Conservation (phyloP, 2,888 invertebrate genomes). For the Eilema griseolum region DNA sequence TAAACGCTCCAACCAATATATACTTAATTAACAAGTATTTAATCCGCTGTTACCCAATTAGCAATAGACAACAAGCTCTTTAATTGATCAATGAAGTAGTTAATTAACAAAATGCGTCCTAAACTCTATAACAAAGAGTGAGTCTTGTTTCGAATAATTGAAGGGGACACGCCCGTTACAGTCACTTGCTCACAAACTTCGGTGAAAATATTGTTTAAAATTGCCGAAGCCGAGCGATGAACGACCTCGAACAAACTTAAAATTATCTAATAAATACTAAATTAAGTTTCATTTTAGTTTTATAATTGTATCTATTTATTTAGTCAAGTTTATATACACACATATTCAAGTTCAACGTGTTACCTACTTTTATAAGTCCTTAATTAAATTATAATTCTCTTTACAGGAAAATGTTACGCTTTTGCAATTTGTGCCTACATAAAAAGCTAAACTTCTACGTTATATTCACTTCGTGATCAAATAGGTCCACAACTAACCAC, state of each 20-base stretch:
- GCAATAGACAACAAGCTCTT: slow-evolving; percentile 18
- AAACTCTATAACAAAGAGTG: slow-evolving; percentile 55
- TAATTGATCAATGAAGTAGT: slow-evolving; percentile 36
- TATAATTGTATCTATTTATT: not conserved
- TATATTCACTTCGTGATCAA: too few species aligned
- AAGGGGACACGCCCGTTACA: slow-evolving; percentile 65
- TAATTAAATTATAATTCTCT: too few species aligned
- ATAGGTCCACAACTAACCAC: too few species aligned
- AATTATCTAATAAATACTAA: slow-evolving; percentile 41
- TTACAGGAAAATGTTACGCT: too few species aligned
- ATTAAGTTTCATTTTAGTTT: slow-evolving; percentile 13
- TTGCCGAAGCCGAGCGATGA: slow-evolving; percentile 33
- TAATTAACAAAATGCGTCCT: slow-evolving; percentile 46
- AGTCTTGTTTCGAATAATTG: slow-evolving; percentile 66
- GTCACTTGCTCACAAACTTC: slow-evolving; percentile 62
- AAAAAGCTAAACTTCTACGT: too few species aligned
- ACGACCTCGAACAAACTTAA: slow-evolving; percentile 41
- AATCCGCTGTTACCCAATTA: slow-evolving; percentile 10
- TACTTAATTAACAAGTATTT: slow-evolving; percentile 8
- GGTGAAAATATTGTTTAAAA: slow-evolving; percentile 59
- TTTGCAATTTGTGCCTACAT: too few species aligned
- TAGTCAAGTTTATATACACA: not conserved
- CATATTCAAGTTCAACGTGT: not conserved
- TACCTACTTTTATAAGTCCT: not conserved
- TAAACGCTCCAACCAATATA: not conserved